These are phyloP conservation scores for Nothoprocta pentlandii DNA, from an alignment of 2,113 vertebrate species.

Conservation along the genomic window DNA sequence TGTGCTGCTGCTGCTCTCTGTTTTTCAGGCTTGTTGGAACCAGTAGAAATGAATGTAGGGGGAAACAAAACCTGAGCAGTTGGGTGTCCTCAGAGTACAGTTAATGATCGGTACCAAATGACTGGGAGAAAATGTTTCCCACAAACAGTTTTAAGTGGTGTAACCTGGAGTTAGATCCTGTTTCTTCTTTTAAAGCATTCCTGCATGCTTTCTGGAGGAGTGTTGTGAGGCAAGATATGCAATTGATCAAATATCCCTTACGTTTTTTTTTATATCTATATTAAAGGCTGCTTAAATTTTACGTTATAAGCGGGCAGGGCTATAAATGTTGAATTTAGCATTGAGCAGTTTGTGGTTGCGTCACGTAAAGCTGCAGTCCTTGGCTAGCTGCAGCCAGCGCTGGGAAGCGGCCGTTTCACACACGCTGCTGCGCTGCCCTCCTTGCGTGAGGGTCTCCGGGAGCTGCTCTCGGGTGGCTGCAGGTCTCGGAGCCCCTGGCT, in stretches of 20 bases:
- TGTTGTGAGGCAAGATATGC: neutral
- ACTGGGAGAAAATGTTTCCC: slow-evolving; percentile 18
- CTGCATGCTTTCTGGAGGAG: neutral
- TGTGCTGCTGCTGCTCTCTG: neutral
- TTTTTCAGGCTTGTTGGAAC: neutral
- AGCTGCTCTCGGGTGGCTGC: accelerated
- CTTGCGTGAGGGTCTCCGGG: neutral
- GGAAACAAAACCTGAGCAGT: neutral
- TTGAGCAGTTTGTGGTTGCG: neutral
- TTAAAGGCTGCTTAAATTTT: slow-evolving; percentile 5
- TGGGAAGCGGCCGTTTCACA: neutral
- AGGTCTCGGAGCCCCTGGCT: no score
- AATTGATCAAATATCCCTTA: neutral
- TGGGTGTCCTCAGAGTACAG: neutral
- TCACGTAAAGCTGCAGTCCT: neutral
- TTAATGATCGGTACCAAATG: neutral
- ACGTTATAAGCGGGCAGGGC: neutral
- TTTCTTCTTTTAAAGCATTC: neutral
- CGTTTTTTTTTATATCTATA: neutral
- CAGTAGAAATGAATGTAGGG: neutral
- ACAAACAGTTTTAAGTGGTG: neutral
- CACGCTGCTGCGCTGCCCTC: neutral
- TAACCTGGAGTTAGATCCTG: neutral
- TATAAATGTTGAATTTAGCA: neutral
- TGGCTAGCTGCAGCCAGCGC: neutral